These are phyloP conservation scores for Epistrophe grossulariae DNA, from an alignment of 2,888 invertebrate genomes.

Conservation along the genomic window DNA sequence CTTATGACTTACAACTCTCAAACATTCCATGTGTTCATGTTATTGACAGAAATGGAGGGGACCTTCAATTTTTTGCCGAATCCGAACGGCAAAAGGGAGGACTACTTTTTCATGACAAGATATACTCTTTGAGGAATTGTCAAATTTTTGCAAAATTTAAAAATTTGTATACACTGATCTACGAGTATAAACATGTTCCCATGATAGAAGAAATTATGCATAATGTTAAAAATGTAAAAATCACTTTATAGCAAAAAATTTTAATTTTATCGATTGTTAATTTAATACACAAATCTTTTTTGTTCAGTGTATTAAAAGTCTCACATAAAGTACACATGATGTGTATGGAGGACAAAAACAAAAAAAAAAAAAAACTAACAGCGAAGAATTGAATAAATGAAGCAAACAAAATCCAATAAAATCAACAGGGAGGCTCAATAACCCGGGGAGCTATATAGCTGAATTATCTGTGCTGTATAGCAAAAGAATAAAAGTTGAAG, in stretches of 20 bases:
- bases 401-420: conserved; percentile 42
- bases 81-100: too few relatives aligned
- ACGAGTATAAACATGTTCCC: too few relatives aligned
- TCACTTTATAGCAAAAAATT: neutral
- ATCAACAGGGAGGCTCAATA: conserved; percentile 39
- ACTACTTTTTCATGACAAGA: too few relatives aligned
- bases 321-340: conserved; percentile 3
- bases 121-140: too few relatives aligned
- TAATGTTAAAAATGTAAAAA: too few relatives aligned
- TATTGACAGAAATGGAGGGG: too few relatives aligned
- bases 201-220: too few relatives aligned
- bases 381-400: conserved; percentile 21
- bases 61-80: too few relatives aligned
- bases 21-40: too few relatives aligned
- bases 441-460: conserved; percentile 30
- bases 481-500: conserved; percentile 20
- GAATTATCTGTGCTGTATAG: conserved; percentile 17
- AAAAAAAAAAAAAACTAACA: neutral
- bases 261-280: neutral
- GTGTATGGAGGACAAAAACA: neutral
- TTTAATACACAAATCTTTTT: neutral
- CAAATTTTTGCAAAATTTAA: too few relatives aligned
- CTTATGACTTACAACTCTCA: too few relatives aligned
- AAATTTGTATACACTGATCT: too few relatives aligned
- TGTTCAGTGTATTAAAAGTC: conserved; percentile 4